phyloP scores from a whole-genome alignment of 2,797 vertebrate species.

The Alfaro cultratus region DNA sequence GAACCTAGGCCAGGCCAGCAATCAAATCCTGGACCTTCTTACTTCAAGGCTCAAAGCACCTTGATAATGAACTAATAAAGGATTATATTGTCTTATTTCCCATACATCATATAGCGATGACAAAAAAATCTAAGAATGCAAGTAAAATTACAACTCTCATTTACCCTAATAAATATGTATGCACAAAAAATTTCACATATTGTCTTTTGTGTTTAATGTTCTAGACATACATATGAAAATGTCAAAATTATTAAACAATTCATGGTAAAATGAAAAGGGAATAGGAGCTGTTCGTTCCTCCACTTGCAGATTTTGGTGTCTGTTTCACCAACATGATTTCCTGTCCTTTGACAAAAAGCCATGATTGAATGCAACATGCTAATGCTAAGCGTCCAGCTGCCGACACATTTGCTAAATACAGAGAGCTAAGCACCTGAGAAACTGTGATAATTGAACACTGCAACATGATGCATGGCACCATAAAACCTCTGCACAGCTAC shows the following conservation, averaged over 20 bases:
- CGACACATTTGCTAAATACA: constrained; percentile 67
- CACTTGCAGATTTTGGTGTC: constrained; percentile 36
- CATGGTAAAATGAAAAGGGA: constrained; percentile 10
- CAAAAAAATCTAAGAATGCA: not conserved
- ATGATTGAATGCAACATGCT: constrained; percentile 48
- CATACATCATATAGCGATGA: not conserved
- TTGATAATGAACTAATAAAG: too few relatives aligned
- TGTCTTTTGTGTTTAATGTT: not conserved
- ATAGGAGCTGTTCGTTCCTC: not conserved
- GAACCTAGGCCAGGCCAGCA: not conserved
- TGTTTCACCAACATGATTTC: constrained; percentile 41
- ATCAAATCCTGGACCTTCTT: not conserved
- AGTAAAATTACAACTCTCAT: not conserved
- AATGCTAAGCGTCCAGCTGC: constrained; percentile 67
- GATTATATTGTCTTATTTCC: too few relatives aligned
- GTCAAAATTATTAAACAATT: constrained; percentile 21
- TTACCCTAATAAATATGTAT: not conserved
- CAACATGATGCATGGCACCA: constrained; percentile 68
- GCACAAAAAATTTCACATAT: not conserved
- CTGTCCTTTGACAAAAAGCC: constrained; percentile 33
- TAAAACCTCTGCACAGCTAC: constrained; percentile 70
- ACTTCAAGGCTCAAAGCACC: not conserved
- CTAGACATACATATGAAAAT: constrained; percentile 9
- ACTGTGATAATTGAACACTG: constrained; percentile 68
- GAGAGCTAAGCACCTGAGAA: constrained; percentile 74